phyloP scores from a whole-genome alignment of 2,797 vertebrate genomes.

The Myotis pilosus region DNA sequence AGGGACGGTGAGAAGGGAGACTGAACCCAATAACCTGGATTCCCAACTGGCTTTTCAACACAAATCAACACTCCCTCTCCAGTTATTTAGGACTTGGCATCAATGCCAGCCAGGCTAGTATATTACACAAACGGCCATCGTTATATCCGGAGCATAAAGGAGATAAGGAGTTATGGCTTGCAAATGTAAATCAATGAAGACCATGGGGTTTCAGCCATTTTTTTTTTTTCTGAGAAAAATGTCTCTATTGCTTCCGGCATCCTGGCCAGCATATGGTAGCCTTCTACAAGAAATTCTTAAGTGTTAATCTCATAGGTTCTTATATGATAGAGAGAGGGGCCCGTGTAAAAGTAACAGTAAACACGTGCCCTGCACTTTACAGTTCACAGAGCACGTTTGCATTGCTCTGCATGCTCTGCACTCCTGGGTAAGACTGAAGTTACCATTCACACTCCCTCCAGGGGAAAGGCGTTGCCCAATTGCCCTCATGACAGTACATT shows the following conservation, averaged over 20 bases:
- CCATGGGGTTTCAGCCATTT: slow-evolving; percentile 74
- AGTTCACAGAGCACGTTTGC: background rate
- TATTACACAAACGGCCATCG: slow-evolving; percentile 1
- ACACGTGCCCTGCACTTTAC: background rate
- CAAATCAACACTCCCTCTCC: slow-evolving; percentile 37
- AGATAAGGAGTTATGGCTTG: slow-evolving; percentile 77
- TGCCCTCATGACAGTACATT: accelerated
- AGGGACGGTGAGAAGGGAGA: background rate
- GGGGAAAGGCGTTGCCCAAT: background rate
- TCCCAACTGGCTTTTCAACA: slow-evolving; percentile 25
- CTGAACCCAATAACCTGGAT: background rate
- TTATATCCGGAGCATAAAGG: slow-evolving; percentile 18
- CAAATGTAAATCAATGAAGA: slow-evolving; percentile 80
- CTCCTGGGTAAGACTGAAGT: background rate
- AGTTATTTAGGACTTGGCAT: slow-evolving; percentile 34
- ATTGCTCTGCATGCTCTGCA: background rate
- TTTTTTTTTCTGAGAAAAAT: slow-evolving; percentile 76
- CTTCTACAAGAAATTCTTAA: slow-evolving; percentile 38
- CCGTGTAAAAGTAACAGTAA: background rate
- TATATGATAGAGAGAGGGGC: background rate
- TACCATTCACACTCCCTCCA: background rate
- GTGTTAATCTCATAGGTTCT: background rate
- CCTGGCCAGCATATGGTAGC: background rate
- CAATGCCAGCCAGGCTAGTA: slow-evolving; percentile 4
- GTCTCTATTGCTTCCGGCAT: slow-evolving; percentile 68